Conservation (phyloP, 2,888 invertebrate species). For the Poecilus cupreus region DNA sequence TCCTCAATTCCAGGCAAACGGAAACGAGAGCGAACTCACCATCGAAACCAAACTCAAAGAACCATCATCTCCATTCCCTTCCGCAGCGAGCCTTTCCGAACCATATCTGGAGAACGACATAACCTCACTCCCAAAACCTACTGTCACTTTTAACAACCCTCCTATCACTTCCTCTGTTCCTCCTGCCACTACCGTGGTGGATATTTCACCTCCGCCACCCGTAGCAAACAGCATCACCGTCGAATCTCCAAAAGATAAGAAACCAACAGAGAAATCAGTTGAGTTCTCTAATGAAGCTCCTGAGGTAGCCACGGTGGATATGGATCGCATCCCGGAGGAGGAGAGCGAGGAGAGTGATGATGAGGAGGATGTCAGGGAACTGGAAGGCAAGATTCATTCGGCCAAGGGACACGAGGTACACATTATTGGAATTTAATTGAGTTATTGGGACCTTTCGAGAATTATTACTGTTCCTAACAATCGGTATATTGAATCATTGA, state of each 20-base stretch:
- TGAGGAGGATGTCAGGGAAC: constrained; percentile 84
- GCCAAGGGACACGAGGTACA: constrained; percentile 85
- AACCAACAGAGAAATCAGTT: not conserved
- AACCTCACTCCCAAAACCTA: constrained; percentile 48
- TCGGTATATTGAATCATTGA: too few relatives aligned
- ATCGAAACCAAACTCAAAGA: constrained; percentile 1
- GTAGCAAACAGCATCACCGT: not conserved
- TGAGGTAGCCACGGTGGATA: constrained; percentile 54
- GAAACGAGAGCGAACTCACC: not conserved
- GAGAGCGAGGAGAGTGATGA: constrained; percentile 78
- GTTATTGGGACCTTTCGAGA: not conserved
- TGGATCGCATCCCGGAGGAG: constrained; percentile 73
- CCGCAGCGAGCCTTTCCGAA: constrained; percentile 37
- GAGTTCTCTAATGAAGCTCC: constrained; percentile 21
- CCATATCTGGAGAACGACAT: constrained; percentile 51
- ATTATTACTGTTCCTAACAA: too few relatives aligned
- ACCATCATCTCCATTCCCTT: constrained; percentile 37
- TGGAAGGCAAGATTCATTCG: constrained; percentile 87
- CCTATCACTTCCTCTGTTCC: not conserved
- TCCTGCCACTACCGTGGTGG: not conserved
- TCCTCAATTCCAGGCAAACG: constrained; percentile 37
- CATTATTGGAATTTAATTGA: not conserved
- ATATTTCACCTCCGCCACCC: not conserved
- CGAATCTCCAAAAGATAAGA: not conserved
- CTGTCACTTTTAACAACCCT: constrained; percentile 60